Conservation (phyloP, 2,888 invertebrate species). For the Lysandra coridon region DNA sequence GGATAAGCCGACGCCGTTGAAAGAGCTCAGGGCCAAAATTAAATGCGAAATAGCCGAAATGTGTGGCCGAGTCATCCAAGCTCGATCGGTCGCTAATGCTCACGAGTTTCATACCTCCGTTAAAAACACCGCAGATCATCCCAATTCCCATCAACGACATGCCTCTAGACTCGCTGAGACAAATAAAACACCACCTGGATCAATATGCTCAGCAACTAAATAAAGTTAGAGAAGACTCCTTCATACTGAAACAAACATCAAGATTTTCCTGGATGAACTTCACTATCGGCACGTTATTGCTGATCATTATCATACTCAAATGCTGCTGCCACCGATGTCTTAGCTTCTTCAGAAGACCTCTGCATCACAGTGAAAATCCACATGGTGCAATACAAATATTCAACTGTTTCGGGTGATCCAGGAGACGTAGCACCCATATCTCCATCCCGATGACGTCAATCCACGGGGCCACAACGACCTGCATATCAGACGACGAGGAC, state of each 20-base stretch:
- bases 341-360: slow-evolving; percentile 1
- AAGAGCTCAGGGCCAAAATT: no score
- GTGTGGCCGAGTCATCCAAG: no score
- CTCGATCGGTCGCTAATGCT: no score
- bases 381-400: slow-evolving; percentile 37
- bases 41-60: no score
- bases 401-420: slow-evolving; percentile 38
- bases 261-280: background rate
- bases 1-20: no score
- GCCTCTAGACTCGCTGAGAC: slow-evolving; percentile 38
- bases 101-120: no score
- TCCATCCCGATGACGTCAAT: slow-evolving; percentile 27
- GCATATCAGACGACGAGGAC: slow-evolving; percentile 33
- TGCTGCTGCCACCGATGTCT: background rate
- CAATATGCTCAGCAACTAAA: slow-evolving; percentile 34
- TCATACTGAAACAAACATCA: background rate
- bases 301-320: background rate
- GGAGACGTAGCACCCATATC: slow-evolving; percentile 2
- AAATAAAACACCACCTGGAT: slow-evolving; percentile 37
- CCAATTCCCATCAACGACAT: slow-evolving; percentile 40
- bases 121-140: slow-evolving; percentile 32
- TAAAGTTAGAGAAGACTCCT: slow-evolving; percentile 32
- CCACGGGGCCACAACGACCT: background rate
- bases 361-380: background rate
- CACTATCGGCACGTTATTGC: background rate